Evolutionary conservation across 2,888 invertebrate genomes (phyloP).

Genomic region (Carcina quercana): DNA sequence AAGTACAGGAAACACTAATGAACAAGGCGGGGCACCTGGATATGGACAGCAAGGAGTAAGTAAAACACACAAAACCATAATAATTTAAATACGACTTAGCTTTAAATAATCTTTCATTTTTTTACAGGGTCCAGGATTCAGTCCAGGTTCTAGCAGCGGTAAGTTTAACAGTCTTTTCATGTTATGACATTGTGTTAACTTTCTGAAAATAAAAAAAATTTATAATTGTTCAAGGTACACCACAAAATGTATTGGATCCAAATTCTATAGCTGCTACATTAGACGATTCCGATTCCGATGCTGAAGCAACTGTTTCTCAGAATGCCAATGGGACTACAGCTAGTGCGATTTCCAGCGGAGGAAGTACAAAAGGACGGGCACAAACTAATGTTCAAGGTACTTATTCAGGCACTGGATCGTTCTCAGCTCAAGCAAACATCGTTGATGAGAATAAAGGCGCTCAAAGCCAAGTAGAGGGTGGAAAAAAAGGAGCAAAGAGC

Average conservation of each 20-base stretch:
- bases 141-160: slow-evolving; percentile 7
- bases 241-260: slow-evolving; percentile 56
- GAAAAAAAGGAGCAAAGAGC: slow-evolving; percentile 83
- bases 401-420: slow-evolving; percentile 84
- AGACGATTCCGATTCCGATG: slow-evolving; percentile 84
- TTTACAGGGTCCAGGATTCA: slow-evolving; percentile 2
- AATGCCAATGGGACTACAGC: slow-evolving; percentile 80
- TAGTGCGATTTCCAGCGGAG: slow-evolving; percentile 84
- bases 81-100: too few species aligned
- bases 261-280: slow-evolving; percentile 32
- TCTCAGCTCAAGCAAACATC: slow-evolving; percentile 88
- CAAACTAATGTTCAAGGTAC: slow-evolving; percentile 89
- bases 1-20: slow-evolving; percentile 5
- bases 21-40: slow-evolving; percentile 8
- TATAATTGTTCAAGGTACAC: slow-evolving; percentile 36
- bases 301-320: slow-evolving; percentile 77
- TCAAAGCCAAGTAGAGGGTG: slow-evolving; percentile 80
- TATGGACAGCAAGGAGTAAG: background rate
- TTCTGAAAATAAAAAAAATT: background rate
- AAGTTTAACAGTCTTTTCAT: background rate
- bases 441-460: slow-evolving; percentile 83
- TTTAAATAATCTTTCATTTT: background rate
- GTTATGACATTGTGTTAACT: background rate
- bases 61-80: too few species aligned
- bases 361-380: slow-evolving; percentile 82